phyloP scores from a whole-genome alignment of 1,140 invertebrate genomes.

The Eufriesea mexicana region DNA sequence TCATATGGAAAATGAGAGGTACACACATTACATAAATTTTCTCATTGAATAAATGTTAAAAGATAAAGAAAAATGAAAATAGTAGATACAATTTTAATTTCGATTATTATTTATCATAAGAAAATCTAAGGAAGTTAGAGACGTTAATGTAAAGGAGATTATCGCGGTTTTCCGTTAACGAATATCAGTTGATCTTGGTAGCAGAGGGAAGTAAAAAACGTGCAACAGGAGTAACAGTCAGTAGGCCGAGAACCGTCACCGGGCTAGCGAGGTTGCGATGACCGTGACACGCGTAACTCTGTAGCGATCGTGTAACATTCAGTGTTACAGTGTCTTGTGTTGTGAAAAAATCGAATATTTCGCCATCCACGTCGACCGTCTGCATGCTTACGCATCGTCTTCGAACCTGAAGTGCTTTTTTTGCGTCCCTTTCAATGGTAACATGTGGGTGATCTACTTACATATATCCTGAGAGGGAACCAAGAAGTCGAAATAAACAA shows the following conservation, averaged over 20 bases:
- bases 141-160: background rate
- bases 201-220: background rate
- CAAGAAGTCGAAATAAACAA: background rate
- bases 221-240: background rate
- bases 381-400: conserved; percentile 40
- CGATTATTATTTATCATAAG: background rate
- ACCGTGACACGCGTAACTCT: conserved; percentile 61
- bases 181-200: background rate
- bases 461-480: background rate
- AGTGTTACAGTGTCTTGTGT: conserved; percentile 47
- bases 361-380: conserved; percentile 34
- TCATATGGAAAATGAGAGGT: background rate
- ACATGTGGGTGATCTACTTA: conserved; percentile 38
- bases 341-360: conserved; percentile 64
- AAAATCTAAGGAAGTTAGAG: background rate
- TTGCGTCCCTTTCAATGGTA: conserved; percentile 20
- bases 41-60: background rate
- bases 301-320: conserved; percentile 41
- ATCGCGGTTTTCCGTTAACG: background rate
- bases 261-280: conserved; percentile 36
- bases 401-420: conserved; percentile 52
- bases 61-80: background rate
- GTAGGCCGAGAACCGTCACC: conserved; percentile 10
- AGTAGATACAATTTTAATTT: background rate
- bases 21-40: background rate